Base-by-base conservation (phyloP, 2,888 invertebrate genomes). In the Copidosoma aretas region DNA sequence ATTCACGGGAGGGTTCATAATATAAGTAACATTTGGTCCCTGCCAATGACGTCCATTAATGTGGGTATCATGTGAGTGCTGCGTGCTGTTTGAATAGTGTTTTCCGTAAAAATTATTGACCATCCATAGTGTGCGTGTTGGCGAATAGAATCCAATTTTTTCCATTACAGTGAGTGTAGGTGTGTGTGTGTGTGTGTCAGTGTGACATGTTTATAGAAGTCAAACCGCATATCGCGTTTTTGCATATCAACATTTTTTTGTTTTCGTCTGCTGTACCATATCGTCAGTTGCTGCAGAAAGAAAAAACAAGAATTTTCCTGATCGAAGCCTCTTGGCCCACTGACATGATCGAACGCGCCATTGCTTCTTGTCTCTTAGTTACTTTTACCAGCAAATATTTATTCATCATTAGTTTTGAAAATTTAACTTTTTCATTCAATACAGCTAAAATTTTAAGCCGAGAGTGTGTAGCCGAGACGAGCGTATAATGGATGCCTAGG, bases 61-160 rank as follows among this genome's bases (percentile, higher is more conserved):
- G 73, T 75, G 72, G 71, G 71, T 76, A 75, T 73, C 63, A 74
- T 71, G 70, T 77, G 76, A 73, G 56, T 75, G 68, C 74, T 49
- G 77, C 76, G 72, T 77, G 75, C 32, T 78, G 77, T 78, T 73
- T 76, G 67, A 60, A 57, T 32, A n/a, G 54, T 53, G 32, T 59
- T 21, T 68, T 46, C 22, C 53, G 25, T 54, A 75, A 77, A 77
- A 76, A 79, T 80, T 78, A 79, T 79, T 77, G 78, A 79, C 80
- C 77, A 77, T 77, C 80, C 79, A 77, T 79, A 79, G 80, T 81
- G 81, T 79, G 77, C 10, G 76, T 77, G 75, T 79, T 74, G 74
- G 59, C 74, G 66, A 51, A 22, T 51, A 32, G 52, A 52, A 24
- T 56, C 49, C n/a, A n/a, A n/a, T n/a, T n/a, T n/a, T 32, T 32